Percentiles rank a stretch among this genome's conserved stretches.
These are phyloP conservation scores for Acromyrmex heyeri DNA, from an alignment of 1,140 invertebrate genomes.

Conservation along the genomic window DNA sequence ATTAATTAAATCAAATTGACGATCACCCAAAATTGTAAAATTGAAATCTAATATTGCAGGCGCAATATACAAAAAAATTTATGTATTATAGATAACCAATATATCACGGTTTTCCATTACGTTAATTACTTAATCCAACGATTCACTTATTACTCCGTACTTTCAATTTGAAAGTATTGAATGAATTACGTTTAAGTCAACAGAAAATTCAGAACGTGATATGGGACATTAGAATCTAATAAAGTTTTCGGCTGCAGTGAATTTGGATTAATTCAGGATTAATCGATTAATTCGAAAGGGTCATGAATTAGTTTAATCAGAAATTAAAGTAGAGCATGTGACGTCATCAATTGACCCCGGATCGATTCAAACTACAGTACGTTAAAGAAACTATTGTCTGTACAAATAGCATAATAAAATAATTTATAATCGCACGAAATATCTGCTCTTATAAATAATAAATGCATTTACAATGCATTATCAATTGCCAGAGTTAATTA, in stretches of 20 bases:
- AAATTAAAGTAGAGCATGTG: no score
- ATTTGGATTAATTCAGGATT: no score
- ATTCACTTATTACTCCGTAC: neutral
- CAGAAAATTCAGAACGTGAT: neutral
- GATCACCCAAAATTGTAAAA: neutral
- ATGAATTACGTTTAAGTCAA: neutral
- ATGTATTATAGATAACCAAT: neutral
- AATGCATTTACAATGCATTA: neutral
- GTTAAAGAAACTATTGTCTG: neutral
- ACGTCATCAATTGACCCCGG: no score
- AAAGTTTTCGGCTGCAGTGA: no score
- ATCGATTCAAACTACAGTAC: no score
- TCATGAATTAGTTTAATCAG: no score
- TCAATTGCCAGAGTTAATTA: neutral
- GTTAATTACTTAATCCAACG: neutral
- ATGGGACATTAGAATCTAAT: neutral
- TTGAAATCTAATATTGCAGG: slow-evolving; percentile 10
- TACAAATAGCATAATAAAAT: neutral
- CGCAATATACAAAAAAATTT: neutral
- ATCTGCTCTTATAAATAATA: neutral
- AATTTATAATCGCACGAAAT: neutral
- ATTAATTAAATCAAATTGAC: slow-evolving; percentile 2
- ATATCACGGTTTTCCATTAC: neutral
- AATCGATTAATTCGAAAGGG: no score
- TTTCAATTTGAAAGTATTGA: neutral